Conservation (phyloP, 1,140 invertebrate species). For the Dendrolimus punctatus region DNA sequence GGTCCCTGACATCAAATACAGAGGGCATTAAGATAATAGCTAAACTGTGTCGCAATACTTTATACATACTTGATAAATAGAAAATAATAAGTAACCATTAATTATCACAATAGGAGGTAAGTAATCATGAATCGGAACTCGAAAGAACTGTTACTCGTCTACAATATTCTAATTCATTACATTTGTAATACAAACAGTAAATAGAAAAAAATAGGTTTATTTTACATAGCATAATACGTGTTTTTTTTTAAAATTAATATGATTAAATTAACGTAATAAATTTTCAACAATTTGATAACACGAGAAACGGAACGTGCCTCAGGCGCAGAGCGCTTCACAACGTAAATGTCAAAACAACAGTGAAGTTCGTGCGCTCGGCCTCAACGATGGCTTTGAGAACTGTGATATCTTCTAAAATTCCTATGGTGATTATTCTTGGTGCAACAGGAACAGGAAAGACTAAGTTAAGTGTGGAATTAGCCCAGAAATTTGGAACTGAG, state of each 20-base stretch:
- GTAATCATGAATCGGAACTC: neutral
- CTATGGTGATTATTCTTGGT: slow-evolving; percentile 92
- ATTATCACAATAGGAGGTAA: slow-evolving; percentile 1
- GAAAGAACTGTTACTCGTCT: neutral
- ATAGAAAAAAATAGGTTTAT: neutral
- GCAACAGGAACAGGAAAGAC: slow-evolving; percentile 98
- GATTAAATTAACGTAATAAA: too few relatives aligned
- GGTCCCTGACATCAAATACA: too few relatives aligned
- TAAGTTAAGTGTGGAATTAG: slow-evolving; percentile 94
- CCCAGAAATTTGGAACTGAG: slow-evolving; percentile 91
- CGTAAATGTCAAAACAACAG: slow-evolving; percentile 50
- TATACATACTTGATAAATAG: neutral
- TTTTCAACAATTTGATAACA: neutral
- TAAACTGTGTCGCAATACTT: neutral
- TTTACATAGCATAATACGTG: neutral
- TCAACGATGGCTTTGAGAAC: slow-evolving; percentile 53
- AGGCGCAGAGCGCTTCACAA: slow-evolving; percentile 22
- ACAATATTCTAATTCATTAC: neutral
- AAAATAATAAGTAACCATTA: neutral
- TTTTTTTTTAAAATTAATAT: too few relatives aligned
- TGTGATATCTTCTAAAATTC: slow-evolving; percentile 68
- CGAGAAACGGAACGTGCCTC: slow-evolving; percentile 14
- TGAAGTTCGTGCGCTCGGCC: slow-evolving; percentile 43
- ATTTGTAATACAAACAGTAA: neutral
- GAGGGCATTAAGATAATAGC: neutral